Evolutionary conservation across 2,113 vertebrate species (phyloP).

Genomic region (Mystacornis crossleyi): DNA sequence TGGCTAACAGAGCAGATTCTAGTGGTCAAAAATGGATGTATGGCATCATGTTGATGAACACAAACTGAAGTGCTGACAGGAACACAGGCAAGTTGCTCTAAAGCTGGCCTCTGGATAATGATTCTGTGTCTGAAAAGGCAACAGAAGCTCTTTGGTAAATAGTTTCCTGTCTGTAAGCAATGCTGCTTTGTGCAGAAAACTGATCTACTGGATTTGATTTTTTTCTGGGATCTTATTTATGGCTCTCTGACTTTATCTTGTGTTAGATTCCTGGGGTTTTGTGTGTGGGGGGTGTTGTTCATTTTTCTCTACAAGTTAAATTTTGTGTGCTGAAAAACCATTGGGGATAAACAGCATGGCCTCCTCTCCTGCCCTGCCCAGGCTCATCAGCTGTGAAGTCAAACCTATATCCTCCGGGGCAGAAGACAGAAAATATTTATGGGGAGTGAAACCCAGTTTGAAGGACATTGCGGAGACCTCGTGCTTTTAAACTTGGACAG

Average conservation of each 20-base stretch:
- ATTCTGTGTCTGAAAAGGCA: not conserved
- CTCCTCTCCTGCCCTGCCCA: not conserved
- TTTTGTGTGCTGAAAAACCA: not conserved
- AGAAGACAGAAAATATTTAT: conserved; percentile 49
- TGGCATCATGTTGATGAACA: not conserved
- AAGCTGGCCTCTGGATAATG: not conserved
- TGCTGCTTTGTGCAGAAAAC: not conserved
- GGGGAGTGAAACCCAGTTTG: conserved; percentile 39
- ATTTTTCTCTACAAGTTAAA: not conserved
- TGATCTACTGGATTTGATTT: not conserved
- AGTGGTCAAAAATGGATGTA: not conserved
- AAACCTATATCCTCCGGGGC: not conserved
- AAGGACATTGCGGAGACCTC: conserved; percentile 24
- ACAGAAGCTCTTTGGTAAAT: not conserved
- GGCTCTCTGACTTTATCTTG: not conserved
- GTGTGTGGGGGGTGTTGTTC: not conserved
- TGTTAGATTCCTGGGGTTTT: not conserved
- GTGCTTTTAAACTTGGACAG: conserved; percentile 29
- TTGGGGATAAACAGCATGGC: not conserved
- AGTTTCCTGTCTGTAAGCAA: not conserved
- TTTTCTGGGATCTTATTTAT: not conserved
- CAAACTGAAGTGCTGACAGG: not conserved
- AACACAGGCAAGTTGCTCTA: not conserved
- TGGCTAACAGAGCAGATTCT: not conserved
- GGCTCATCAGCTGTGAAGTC: not conserved